These are phyloP conservation scores for Chirona hameri DNA, from an alignment of 2,888 invertebrate species.

Conservation along the genomic window DNA sequence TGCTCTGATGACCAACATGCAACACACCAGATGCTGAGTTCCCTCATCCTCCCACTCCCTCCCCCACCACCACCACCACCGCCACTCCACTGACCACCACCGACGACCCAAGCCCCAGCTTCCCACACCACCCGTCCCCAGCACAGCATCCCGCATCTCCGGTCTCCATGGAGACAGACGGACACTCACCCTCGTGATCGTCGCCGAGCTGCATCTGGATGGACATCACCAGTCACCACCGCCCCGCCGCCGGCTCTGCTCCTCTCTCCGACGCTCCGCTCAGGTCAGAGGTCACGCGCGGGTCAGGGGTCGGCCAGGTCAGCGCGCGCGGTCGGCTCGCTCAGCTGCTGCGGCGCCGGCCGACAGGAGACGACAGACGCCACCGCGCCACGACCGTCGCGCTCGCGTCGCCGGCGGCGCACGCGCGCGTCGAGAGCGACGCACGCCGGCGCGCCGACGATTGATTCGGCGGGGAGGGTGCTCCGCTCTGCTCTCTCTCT, in stretches of 20 bases:
- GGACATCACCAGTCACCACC: background rate
- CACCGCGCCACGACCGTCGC: background rate
- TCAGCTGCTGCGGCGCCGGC: background rate
- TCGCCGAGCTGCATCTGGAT: constrained; percentile 12
- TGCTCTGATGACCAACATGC: no score
- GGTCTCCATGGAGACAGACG: no score
- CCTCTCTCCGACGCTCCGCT: background rate
- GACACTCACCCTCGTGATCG: constrained; percentile 9
- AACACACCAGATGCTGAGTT: no score
- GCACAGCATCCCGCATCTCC: no score
- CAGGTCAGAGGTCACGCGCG: background rate
- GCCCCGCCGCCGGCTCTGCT: no score
- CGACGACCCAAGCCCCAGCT: no score
- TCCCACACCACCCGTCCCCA: no score
- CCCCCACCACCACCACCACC: no score
- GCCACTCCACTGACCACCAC: no score
- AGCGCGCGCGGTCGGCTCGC: background rate
- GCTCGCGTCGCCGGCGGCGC: background rate
- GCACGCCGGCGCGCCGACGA: background rate
- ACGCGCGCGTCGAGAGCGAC: constrained; percentile 5
- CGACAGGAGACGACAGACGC: background rate
- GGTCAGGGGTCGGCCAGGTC: background rate
- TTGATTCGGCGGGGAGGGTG: background rate
- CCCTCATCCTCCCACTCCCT: no score
- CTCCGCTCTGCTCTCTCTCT: background rate